Conservation (phyloP, 2,888 invertebrate species). For the Drosophila incognita region DNA sequence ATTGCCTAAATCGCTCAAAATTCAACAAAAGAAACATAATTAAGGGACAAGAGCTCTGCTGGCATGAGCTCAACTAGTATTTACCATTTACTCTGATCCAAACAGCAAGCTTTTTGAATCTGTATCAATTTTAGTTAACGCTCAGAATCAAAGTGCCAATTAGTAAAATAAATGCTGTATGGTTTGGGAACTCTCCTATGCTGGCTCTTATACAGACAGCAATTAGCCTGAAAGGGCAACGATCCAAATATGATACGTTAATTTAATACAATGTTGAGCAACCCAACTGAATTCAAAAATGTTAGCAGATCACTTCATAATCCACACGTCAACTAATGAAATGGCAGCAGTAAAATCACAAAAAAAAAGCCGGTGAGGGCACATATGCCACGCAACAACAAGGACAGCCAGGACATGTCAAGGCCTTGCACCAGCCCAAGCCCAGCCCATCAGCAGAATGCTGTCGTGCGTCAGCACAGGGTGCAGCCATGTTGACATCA, state of each 20-base stretch:
- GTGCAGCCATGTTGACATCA: constrained; percentile 62
- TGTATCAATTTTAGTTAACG: not conserved
- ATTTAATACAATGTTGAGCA: constrained; percentile 3
- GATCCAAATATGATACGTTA: not conserved
- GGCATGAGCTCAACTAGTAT: not conserved
- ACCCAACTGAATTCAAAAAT: constrained; percentile 13
- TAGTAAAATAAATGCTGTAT: not conserved
- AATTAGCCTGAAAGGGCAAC: not conserved
- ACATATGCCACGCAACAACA: constrained; percentile 3
- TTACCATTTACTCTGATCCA: not conserved
- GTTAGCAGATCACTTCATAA: constrained; percentile 28
- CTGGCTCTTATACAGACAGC: not conserved
- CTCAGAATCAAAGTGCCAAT: not conserved
- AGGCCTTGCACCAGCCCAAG: constrained; percentile 11
- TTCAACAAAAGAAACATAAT: not conserved
- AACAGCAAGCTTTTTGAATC: not conserved
- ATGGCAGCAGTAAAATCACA: constrained; percentile 34
- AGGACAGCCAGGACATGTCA: constrained; percentile 11
- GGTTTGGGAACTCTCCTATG: not conserved
- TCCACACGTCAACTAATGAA: constrained; percentile 50
- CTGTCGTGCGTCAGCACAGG: constrained; percentile 37
- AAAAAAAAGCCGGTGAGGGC: not conserved
- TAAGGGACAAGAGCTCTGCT: not conserved
- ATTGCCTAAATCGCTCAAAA: not conserved
- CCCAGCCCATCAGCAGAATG: not conserved